phyloP scores from a whole-genome alignment of 2,888 invertebrate genomes.

The Tetrapedia diversipes region DNA sequence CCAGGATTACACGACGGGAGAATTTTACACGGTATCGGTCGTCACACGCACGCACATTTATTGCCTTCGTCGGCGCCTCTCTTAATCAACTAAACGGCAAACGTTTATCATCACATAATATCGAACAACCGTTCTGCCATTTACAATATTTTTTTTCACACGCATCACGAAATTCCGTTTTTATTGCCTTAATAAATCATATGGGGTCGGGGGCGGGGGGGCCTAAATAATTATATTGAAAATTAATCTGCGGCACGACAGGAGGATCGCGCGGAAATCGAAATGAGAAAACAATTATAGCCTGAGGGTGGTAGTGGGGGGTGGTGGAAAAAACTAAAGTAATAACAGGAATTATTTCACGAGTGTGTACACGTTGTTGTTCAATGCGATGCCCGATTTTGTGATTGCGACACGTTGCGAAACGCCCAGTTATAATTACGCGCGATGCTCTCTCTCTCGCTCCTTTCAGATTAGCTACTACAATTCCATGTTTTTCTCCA shows the following conservation, averaged over 20 bases:
- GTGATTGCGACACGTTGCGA: conserved; percentile 35
- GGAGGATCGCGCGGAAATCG: conserved; percentile 30
- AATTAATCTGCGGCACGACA: conserved; percentile 11
- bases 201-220: too few species aligned
- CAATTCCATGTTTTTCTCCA: too few species aligned
- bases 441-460: too few species aligned
- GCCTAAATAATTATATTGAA: background rate
- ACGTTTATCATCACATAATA: conserved; percentile 23
- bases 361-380: too few species aligned
- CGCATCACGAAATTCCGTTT: conserved; percentile 24
- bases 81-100: conserved; percentile 16
- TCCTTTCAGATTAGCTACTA: too few species aligned
- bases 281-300: background rate
- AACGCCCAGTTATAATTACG: conserved; percentile 9
- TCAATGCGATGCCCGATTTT: conserved; percentile 42
- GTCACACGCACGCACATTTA: conserved; percentile 39
- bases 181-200: background rate
- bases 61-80: conserved; percentile 7
- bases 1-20: conserved; percentile 15
- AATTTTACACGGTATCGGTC: conserved; percentile 18
- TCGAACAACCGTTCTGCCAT: conserved; percentile 9
- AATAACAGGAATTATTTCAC: too few species aligned
- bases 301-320: too few species aligned
- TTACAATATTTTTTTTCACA: conserved; percentile 20
- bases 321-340: background rate